Conservation (phyloP, 2,797 vertebrate genomes). For the Coilia nasus region DNA sequence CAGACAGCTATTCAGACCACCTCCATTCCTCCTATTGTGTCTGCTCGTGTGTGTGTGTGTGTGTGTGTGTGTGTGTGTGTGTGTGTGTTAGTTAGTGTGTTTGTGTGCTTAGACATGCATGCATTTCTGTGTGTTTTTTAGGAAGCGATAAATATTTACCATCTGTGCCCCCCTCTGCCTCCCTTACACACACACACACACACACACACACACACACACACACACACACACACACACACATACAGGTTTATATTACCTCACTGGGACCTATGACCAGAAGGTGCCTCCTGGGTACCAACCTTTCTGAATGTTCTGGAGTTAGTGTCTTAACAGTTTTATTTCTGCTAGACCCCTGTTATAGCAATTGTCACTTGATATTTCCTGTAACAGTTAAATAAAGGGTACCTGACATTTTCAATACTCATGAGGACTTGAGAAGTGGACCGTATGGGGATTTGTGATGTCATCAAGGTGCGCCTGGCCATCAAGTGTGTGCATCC, state of each 20-base stretch:
- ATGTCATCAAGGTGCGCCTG: too few relatives aligned
- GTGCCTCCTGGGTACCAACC: too few relatives aligned
- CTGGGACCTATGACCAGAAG: too few relatives aligned
- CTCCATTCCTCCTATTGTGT: conserved; percentile 31
- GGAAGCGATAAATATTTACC: conserved; percentile 80
- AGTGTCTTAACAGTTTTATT: too few relatives aligned
- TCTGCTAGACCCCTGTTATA: too few relatives aligned
- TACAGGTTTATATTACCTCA: too few relatives aligned
- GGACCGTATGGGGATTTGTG: too few relatives aligned
- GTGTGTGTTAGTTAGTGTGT: conserved; percentile 38
- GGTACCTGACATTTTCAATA: not conserved
- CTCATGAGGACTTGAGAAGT: too few relatives aligned
- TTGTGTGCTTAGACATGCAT: conserved; percentile 57
- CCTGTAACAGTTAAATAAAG: too few relatives aligned
- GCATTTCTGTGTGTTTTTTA: conserved; percentile 60
- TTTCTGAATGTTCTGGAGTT: too few relatives aligned
- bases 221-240: conserved; percentile 43
- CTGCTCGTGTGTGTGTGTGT: conserved; percentile 45
- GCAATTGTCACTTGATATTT: too few relatives aligned
- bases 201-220: conserved; percentile 20
- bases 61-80: conserved; percentile 36
- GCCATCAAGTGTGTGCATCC: too few relatives aligned
- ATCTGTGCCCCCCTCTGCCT: conserved; percentile 66
- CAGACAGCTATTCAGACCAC: conserved; percentile 36
- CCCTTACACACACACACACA: not conserved